Evolutionary conservation across 1,140 invertebrate genomes (phyloP), one percentile per base, ranked within the genome.

Genomic region (Zaprionus ornatus): DNA sequence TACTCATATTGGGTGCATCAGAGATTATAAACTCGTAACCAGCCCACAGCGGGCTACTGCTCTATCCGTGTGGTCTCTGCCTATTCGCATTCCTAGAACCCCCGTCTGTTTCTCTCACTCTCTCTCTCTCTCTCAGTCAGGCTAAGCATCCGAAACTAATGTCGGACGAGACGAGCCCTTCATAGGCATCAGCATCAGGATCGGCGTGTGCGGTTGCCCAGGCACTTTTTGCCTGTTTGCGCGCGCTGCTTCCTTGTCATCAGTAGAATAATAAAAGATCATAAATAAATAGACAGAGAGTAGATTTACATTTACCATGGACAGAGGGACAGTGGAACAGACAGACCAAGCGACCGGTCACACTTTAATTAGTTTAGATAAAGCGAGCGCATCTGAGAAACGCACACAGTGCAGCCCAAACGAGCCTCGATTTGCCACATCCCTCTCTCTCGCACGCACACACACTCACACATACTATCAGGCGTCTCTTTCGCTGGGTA

Each of bases 301-400:
- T 56, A 70, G 79, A 87, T 77, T 81, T 79, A 74, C 74, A 81
- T 80, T 68, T 66, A 68, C 66, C 42, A 62, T 17, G 37, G 40
- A 60, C 29, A 27, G 37, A 27, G 37, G 40, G 21, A 42, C 19
- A 23, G 35, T 40, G 37, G 37, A 15, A 60, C 59, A 13, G 60
- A 23, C 12, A 4, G 12, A 48, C 9, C n/a, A 52, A 50, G 19
- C 61, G 74, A 66, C 84, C 84, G 80, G 84, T 88, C 84, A 88
- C 84, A 88, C 85, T 88, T 88, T 88, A 88, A 90, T 88, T 88
- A 87, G 77, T 77, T 67, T 50, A 88, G 85, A 88, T 88, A 88
- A 88, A 80, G 84, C 80, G 68, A 80, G 71, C 84, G 77, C 71
- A 88, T 79, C 85, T 83, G 74, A 62, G 83, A 86, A 87, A 87